Evolutionary conservation across 2,113 vertebrate genomes (phyloP), one percentile per base, ranked within the genome.

Genomic region (Aptenodytes forsteri): DNA sequence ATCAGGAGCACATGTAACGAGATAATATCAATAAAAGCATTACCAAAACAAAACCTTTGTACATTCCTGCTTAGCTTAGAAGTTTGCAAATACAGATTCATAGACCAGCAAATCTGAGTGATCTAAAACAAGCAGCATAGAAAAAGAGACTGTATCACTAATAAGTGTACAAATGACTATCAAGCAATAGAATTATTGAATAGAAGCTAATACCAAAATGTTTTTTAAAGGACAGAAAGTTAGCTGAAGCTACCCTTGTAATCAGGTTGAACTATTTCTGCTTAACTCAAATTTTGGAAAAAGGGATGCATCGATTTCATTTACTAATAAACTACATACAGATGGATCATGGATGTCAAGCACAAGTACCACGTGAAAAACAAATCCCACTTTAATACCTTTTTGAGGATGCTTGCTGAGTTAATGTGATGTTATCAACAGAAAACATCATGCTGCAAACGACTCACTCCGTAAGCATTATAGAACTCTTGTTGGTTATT

Each of bases 401-500:
- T 97, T 92, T 93, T 65, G 91, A 97, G 89, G 96, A 96, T 93
- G 92, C 95, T 94, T 91, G 96, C 69, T 96, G 94, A 97, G 89
- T 97, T 97, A 97, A 95, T 92, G 90, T 92, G 95, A 94, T 91
- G 94, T 94, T 97, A 97, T 98, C 96, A 98, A 98, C 96, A 97
- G 94, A 97, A 98, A 98, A 96, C 95, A 97, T 96, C 97, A 97
- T 97, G 97, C 97, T 97, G 93, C 95, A 98, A 96, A 97, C 93
- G 97, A 97, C 78, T 92, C 96, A 93, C 83, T 92, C 97, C 98
- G 2, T 93, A 97, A 95, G 96, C 84, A 95, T 97, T 98, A 98
- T 94, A 98, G 95, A 98, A 98, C 83, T 98, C 97, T 97, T 98
- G 97, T 84, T 98, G 97, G 95, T 97, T 98, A 98, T 97, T 97